A percentile compares a stretch with the other conserved stretches of the same genome.
Evolutionary conservation across 2,888 invertebrate species (phyloP).

Genomic region (Drosophila differens): DNA sequence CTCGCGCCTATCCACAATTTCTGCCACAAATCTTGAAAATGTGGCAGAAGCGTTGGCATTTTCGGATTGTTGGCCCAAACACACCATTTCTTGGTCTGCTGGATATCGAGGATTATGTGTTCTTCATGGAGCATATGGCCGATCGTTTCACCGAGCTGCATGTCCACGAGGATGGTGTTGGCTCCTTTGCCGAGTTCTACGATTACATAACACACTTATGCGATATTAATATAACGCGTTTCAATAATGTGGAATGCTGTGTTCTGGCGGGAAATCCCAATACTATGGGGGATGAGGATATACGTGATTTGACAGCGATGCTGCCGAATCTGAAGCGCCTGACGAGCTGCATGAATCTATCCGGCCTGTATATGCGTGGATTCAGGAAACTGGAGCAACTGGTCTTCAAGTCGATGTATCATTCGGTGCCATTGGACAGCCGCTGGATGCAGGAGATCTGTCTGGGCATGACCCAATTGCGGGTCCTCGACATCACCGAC

Average conservation of each 20-base stretch:
- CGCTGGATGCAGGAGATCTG: slow-evolving; percentile 69
- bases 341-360: slow-evolving; percentile 69
- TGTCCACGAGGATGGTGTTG: slow-evolving; percentile 66
- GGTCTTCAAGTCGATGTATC: slow-evolving; percentile 67
- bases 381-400: slow-evolving; percentile 65
- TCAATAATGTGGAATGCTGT: slow-evolving; percentile 57
- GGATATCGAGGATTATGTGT: slow-evolving; percentile 70
- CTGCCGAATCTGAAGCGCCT: slow-evolving; percentile 66
- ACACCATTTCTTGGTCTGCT: slow-evolving; percentile 53
- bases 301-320: slow-evolving; percentile 58
- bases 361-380: slow-evolving; percentile 52
- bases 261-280: slow-evolving; percentile 62
- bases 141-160: slow-evolving; percentile 64
- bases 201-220: slow-evolving; percentile 65
- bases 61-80: slow-evolving; percentile 61
- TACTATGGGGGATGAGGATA: slow-evolving; percentile 64
- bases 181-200: slow-evolving; percentile 61
- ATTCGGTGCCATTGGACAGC: slow-evolving; percentile 65
- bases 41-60: slow-evolving; percentile 54
- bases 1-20: slow-evolving; percentile 72
- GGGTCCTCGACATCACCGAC: slow-evolving; percentile 68
- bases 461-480: slow-evolving; percentile 52
- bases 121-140: slow-evolving; percentile 72
- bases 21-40: slow-evolving; percentile 56
- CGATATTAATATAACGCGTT: slow-evolving; percentile 61